Evolutionary conservation across 2,113 vertebrate genomes (phyloP).

Genomic region (Oreochromis aureus): DNA sequence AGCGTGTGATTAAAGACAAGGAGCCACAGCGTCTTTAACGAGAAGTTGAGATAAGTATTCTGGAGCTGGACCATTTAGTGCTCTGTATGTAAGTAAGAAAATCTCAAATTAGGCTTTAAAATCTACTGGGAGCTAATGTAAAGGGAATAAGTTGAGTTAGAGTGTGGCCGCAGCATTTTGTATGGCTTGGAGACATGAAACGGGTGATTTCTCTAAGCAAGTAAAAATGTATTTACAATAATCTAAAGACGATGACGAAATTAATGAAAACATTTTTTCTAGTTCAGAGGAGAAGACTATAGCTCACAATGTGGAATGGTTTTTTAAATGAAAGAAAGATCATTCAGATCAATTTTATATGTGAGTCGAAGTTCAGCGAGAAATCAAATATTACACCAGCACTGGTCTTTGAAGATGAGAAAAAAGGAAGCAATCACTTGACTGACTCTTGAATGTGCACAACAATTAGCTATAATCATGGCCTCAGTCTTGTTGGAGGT

Average conservation of each 20-base stretch:
- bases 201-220: not conserved
- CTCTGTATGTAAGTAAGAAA: not conserved
- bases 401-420: not conserved
- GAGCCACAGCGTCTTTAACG: not conserved
- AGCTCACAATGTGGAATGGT: not conserved
- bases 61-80: not conserved
- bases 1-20: not conserved
- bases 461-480: not conserved
- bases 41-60: not conserved
- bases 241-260: not conserved
- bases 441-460: not conserved
- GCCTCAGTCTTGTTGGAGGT: not conserved
- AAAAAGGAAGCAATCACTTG: not conserved
- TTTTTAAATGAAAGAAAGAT: not conserved
- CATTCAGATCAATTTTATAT: not conserved
- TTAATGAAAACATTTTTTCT: not conserved
- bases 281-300: not conserved
- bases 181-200: not conserved
- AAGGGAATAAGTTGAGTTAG: not conserved
- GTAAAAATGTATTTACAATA: not conserved
- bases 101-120: fast-evolving
- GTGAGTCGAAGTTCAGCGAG: not conserved
- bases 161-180: fast-evolving
- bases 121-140: not conserved
- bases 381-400: not conserved